These are phyloP conservation scores for Thereva unica DNA, from an alignment of 2,888 invertebrate species.

Conservation along the genomic window DNA sequence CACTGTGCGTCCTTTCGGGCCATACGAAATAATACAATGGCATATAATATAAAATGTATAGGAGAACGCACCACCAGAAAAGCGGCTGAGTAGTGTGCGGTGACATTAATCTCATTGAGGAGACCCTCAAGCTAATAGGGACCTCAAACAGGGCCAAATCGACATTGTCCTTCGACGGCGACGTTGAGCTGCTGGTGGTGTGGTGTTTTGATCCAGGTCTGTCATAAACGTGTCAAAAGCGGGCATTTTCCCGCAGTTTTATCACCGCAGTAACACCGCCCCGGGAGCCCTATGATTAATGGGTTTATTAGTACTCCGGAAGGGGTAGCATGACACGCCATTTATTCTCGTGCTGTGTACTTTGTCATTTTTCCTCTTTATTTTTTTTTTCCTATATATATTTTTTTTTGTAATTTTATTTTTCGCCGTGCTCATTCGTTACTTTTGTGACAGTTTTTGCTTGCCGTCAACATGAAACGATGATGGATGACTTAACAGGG, in stretches of 20 bases:
- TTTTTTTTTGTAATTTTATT: conserved; percentile 27
- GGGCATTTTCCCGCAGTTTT: conserved; percentile 33
- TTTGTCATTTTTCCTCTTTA: conserved; percentile 23
- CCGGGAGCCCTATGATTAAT: conserved; percentile 38
- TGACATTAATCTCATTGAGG: conserved; percentile 40
- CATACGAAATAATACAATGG: too few species aligned
- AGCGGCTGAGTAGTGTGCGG: conserved; percentile 27
- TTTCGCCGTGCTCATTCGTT: conserved; percentile 38
- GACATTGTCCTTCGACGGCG: conserved; percentile 11
- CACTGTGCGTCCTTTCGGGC: too few species aligned
- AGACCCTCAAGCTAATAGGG: conserved; percentile 27
- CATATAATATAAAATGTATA: background rate
- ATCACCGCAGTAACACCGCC: conserved; percentile 27
- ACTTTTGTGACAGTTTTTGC: conserved; percentile 39
- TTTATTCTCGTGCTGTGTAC: conserved; percentile 41
- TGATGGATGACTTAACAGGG: conserved; percentile 36
- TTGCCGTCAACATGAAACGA: conserved; percentile 38
- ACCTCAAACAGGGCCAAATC: conserved; percentile 4
- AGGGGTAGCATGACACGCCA: conserved; percentile 42
- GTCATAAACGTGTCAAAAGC: conserved; percentile 40
- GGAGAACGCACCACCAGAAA: conserved; percentile 22
- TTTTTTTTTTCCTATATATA: too few species aligned
- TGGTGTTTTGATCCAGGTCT: conserved; percentile 40
- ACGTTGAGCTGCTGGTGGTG: background rate
- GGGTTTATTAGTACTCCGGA: conserved; percentile 42